Base-by-base conservation (phyloP, 2,797 vertebrate genomes). In the Microhierax caerulescens region DNA sequence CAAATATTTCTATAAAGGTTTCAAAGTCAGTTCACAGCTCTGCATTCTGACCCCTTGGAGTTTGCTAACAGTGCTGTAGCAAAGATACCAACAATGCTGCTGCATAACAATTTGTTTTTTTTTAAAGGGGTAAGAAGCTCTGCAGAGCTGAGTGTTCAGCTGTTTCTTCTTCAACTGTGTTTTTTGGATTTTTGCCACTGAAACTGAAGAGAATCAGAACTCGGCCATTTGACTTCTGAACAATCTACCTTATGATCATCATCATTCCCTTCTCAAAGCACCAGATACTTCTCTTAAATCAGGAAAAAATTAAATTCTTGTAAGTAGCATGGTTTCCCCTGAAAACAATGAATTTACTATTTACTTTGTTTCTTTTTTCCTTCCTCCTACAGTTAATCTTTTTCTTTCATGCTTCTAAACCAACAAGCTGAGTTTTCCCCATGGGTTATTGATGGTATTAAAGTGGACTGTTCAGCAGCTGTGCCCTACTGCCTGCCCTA, bases 401-500 rank as follows among this genome's bases (percentile, higher is more conserved):
- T 85, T 93, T 53, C 19, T 84, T 73, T 68, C 36, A 15, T 50
- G 51, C 15, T 72, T 36, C 48, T 32, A 89, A 87, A 45, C n/a
- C 69, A 86, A 53, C 6, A 64, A 54, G 51, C 93, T 70, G 85
- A 86, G 47, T 56, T 82, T 79, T 94, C 90, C 93, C 96, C 36
- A 53, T 17, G 88, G 94, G 60, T 51, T 77, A 82, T 47, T 93
- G 94, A 95, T 87, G 92, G 80, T 43, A 82, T 79, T 94, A 89
- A 94, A 94, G 83, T 89, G 77, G 83, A 56, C 85, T 94, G 70
- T 22, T 94, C 59, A 77, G 80, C 96, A 96, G 95, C 92, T 96
- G 95, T 93, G 93, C 83, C 85, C 70, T 50, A 9, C 80, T 94
- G 85, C 74, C 88, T 56, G 7, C 86, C 84, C 63, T 96, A 96